Conservation (phyloP, 2,797 vertebrate species). For the Anisognathus igniventris region DNA sequence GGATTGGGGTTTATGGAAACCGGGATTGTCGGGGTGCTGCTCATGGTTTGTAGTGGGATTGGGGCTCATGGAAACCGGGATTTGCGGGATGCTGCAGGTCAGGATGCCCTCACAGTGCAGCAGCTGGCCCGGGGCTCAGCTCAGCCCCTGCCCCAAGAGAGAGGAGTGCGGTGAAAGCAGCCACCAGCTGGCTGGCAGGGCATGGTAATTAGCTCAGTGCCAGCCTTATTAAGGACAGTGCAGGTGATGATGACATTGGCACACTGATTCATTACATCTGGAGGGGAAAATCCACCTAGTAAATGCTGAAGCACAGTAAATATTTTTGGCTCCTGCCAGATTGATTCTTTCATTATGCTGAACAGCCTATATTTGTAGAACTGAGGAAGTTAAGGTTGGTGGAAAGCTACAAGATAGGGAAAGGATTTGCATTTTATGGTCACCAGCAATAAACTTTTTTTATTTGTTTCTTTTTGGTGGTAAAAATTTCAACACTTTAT, state of each 20-base stretch:
- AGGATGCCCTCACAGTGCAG: background rate
- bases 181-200: background rate
- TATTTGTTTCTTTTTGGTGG: background rate
- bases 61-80: too few relatives aligned
- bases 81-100: too few relatives aligned
- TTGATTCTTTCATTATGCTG: conserved; percentile 58
- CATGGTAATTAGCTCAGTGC: conserved; percentile 9
- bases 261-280: conserved; percentile 63
- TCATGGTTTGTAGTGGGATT: too few relatives aligned
- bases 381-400: conserved; percentile 38
- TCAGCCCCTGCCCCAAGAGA: background rate
- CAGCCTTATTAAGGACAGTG: conserved; percentile 45
- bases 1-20: background rate
- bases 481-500: background rate
- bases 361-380: conserved; percentile 63
- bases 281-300: conserved; percentile 61
- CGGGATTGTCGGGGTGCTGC: too few relatives aligned
- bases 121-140: background rate
- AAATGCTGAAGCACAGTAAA: conserved; percentile 61
- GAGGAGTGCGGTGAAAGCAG: background rate
- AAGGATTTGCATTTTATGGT: background rate
- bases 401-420: conserved; percentile 56
- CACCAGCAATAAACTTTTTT: conserved; percentile 1
- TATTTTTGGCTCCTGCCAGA: conserved; percentile 66
- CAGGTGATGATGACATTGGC: conserved; percentile 55